Percentiles rank a stretch among this genome's conserved stretches.
These are phyloP conservation scores for Drosophila yakuba DNA, from an alignment of 1,140 invertebrate species.

Conservation along the genomic window DNA sequence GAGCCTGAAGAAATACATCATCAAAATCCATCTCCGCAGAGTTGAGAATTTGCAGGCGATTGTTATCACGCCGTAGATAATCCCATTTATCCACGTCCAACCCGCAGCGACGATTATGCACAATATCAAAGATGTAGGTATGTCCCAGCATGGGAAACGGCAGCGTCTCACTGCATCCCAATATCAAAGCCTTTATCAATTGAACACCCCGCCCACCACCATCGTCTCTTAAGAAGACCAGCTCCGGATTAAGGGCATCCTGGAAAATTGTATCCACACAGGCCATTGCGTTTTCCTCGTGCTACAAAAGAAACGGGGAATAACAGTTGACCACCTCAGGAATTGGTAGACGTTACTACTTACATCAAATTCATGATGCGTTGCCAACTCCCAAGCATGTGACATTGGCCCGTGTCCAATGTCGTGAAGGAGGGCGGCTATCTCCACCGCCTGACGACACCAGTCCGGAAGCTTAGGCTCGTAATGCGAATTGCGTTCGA, in stretches of 20 bases:
- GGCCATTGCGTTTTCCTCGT: slow-evolving; percentile 51
- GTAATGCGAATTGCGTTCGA: slow-evolving; percentile 57
- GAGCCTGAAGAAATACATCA: slow-evolving; percentile 57
- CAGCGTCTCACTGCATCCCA: slow-evolving; percentile 46
- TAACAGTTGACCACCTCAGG: background rate
- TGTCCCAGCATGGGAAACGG: slow-evolving; percentile 58
- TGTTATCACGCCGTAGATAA: slow-evolving; percentile 88
- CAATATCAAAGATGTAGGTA: slow-evolving; percentile 85
- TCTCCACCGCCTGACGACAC: slow-evolving; percentile 69
- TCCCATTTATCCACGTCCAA: slow-evolving; percentile 92
- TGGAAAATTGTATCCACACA: slow-evolving; percentile 73
- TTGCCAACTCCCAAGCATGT: slow-evolving; percentile 87
- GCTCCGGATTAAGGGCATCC: slow-evolving; percentile 14
- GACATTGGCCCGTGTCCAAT: slow-evolving; percentile 89
- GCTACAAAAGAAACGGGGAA: slow-evolving; percentile 20
- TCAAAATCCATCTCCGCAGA: slow-evolving; percentile 64
- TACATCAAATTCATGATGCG: slow-evolving; percentile 54
- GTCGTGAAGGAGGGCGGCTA: slow-evolving; percentile 90
- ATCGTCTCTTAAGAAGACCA: slow-evolving; percentile 57
- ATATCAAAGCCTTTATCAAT: slow-evolving; percentile 72
- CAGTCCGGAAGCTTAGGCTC: slow-evolving; percentile 53
- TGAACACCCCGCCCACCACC: slow-evolving; percentile 64
- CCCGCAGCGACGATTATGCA: slow-evolving; percentile 87
- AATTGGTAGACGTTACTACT: slow-evolving; percentile 4
- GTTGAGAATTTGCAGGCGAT: slow-evolving; percentile 48